Evolutionary conservation across 2,888 invertebrate genomes (phyloP).

Genomic region (Nymphalis c-album): DNA sequence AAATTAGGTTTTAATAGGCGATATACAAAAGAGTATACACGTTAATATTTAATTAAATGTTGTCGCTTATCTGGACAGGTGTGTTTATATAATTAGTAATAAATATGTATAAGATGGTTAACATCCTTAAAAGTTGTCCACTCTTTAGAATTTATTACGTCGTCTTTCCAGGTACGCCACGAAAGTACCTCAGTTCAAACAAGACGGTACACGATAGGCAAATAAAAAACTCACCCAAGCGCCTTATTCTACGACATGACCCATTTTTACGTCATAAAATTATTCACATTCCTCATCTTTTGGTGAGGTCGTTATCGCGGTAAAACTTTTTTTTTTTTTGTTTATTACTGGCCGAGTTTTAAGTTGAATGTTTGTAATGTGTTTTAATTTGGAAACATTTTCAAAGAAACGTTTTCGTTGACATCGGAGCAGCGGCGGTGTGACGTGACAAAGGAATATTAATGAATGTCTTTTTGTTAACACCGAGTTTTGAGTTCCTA

Average conservation of each 20-base stretch:
- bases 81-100: slow-evolving; percentile 43
- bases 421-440: slow-evolving; percentile 36
- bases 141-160: slow-evolving; percentile 65
- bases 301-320: slow-evolving; percentile 37
- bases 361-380: slow-evolving; percentile 42
- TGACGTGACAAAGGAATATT: slow-evolving; percentile 42
- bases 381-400: slow-evolving; percentile 44
- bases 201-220: slow-evolving; percentile 63
- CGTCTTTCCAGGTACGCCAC: slow-evolving; percentile 59
- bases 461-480: slow-evolving; percentile 29
- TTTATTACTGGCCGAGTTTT: slow-evolving; percentile 55
- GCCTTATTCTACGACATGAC: slow-evolving; percentile 60
- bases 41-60: slow-evolving; percentile 2
- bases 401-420: slow-evolving; percentile 39
- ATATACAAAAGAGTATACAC: too few relatives aligned
- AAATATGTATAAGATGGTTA: slow-evolving; percentile 37
- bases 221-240: slow-evolving; percentile 60
- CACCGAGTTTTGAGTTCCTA: not conserved
- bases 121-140: slow-evolving; percentile 54
- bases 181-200: slow-evolving; percentile 58
- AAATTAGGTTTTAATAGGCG: too few relatives aligned
- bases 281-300: slow-evolving; percentile 53
- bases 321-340: slow-evolving; percentile 51
- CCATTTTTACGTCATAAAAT: slow-evolving; percentile 69
- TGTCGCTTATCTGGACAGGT: slow-evolving; percentile 44